phyloP scores from a whole-genome alignment of 1,140 invertebrate genomes.

The Bombus ignitus region DNA sequence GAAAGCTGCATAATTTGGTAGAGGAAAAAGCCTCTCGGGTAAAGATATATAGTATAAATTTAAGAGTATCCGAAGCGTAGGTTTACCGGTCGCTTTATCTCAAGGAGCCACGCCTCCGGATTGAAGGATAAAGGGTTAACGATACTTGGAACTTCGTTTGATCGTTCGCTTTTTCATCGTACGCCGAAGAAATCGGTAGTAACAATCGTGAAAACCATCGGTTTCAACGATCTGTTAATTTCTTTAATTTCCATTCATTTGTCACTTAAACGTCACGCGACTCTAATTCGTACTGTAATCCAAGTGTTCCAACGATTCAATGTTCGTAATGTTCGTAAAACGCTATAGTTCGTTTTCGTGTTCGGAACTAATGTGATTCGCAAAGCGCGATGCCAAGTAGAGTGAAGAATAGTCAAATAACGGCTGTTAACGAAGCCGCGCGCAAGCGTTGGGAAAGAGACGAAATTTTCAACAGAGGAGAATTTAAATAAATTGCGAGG shows the following conservation, averaged over 20 bases:
- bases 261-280: not conserved
- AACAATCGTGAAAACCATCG: slow-evolving; percentile 15
- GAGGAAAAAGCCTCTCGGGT: not conserved
- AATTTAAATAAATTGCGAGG: not conserved
- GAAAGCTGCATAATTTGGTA: slow-evolving; percentile 1
- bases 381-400: not conserved
- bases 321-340: not conserved
- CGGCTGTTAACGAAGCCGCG: not conserved
- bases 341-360: not conserved
- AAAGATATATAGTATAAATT: slow-evolving; percentile 41
- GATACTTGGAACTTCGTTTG: slow-evolving; percentile 32
- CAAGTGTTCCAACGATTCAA: not conserved
- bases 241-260: not conserved
- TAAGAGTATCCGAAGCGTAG: slow-evolving; percentile 20
- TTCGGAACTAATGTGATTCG: not conserved
- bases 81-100: slow-evolving; percentile 39
- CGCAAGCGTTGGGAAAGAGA: not conserved
- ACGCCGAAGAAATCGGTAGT: slow-evolving; percentile 2
- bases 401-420: not conserved
- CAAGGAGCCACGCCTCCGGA: not conserved
- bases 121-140: slow-evolving; percentile 43
- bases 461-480: not conserved
- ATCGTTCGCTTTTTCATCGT: not conserved
- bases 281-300: not conserved
- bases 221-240: not conserved